phyloP scores from a whole-genome alignment of 2,888 invertebrate genomes.

The Ptychoptera albimana region DNA sequence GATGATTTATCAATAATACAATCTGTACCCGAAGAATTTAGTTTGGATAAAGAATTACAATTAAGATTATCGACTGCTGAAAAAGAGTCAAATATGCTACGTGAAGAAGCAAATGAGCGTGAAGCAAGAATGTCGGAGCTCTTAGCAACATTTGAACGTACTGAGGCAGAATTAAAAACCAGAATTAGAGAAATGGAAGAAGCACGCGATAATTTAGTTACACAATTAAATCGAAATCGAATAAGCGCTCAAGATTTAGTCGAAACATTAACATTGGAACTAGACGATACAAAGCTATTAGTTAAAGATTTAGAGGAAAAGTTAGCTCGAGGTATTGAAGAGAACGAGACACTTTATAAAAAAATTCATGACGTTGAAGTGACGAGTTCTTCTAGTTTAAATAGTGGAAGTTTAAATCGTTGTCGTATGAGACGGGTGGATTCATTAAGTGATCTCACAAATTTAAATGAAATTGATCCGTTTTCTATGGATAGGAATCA shows the following conservation, averaged over 20 bases:
- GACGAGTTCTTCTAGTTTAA: constrained; percentile 20
- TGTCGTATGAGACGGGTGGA: constrained; percentile 43
- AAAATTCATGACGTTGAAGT: constrained; percentile 59
- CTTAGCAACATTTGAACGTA: constrained; percentile 55
- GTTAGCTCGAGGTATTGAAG: constrained; percentile 52
- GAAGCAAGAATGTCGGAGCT: constrained; percentile 67
- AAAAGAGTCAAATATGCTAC: constrained; percentile 53
- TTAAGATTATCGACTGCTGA: constrained; percentile 53
- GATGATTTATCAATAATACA: constrained; percentile 33
- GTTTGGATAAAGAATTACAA: constrained; percentile 43
- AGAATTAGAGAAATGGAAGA: constrained; percentile 56
- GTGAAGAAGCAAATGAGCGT: constrained; percentile 53
- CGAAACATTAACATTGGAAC: constrained; percentile 49
- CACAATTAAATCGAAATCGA: constrained; percentile 49
- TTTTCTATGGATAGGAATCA: constrained; percentile 58
- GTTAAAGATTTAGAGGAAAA: constrained; percentile 31
- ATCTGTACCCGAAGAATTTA: constrained; percentile 22
- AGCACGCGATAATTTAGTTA: constrained; percentile 42
- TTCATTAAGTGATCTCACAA: constrained; percentile 66
- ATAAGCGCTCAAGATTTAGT: constrained; percentile 53
- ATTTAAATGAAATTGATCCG: constrained; percentile 60
- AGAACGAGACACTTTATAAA: constrained; percentile 57
- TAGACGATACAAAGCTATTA: constrained; percentile 46
- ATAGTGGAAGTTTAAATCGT: constrained; percentile 24
- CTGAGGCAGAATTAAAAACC: constrained; percentile 56